A percentile compares a stretch with the other conserved stretches of the same genome.
Evolutionary conservation across 1,140 invertebrate species (phyloP).

Genomic region (Aricia agestis): DNA sequence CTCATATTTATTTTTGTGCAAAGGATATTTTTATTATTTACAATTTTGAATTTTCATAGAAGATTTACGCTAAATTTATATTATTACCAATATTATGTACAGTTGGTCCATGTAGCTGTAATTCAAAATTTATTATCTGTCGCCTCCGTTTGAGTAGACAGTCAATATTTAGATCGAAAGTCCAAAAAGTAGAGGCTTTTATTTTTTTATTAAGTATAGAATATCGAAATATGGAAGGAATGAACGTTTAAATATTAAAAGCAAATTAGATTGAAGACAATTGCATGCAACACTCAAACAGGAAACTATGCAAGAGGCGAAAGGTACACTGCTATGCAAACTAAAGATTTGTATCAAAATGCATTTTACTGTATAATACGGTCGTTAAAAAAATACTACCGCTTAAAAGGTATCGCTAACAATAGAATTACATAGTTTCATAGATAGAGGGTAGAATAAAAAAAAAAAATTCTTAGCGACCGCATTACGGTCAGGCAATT

Average conservation of each 20-base stretch:
- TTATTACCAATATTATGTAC: background rate
- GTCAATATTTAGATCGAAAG: slow-evolving; percentile 39
- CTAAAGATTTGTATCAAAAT: background rate
- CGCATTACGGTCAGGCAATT: background rate
- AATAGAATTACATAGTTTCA: no score
- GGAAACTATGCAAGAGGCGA: slow-evolving; percentile 48
- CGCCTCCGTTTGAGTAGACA: slow-evolving; percentile 34
- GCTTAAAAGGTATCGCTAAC: no score
- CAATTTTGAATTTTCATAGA: no score
- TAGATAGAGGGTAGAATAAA: no score
- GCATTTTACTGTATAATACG: background rate
- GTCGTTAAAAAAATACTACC: background rate
- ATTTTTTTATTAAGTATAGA: slow-evolving; percentile 4
- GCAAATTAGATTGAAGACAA: slow-evolving; percentile 3
- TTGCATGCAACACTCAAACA: slow-evolving; percentile 54
- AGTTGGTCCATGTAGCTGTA: background rate
- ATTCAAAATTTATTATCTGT: slow-evolving; percentile 24
- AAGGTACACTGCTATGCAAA: slow-evolving; percentile 22
- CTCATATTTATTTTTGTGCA: no score
- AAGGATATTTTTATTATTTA: background rate
- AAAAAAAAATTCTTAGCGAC: background rate
- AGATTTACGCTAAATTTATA: background rate
- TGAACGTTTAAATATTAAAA: background rate
- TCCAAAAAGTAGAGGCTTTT: slow-evolving; percentile 37
- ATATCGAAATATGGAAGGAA: slow-evolving; percentile 17